A percentile compares a stretch with the other conserved stretches of the same genome.
These are phyloP conservation scores for Archips crataeganus DNA, from an alignment of 2,888 invertebrate species.

Conservation along the genomic window DNA sequence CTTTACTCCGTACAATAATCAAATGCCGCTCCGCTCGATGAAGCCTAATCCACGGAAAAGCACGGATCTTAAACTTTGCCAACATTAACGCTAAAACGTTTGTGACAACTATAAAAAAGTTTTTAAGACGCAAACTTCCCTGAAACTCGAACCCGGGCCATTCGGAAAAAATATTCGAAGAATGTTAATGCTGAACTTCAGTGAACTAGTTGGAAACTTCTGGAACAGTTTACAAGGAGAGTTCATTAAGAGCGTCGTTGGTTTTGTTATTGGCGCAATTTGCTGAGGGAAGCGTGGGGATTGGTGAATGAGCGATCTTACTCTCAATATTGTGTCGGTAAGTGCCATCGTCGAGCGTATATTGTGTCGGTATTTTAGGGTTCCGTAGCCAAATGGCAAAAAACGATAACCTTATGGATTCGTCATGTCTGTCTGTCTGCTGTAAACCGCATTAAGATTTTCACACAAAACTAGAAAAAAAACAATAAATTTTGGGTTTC, in stretches of 20 bases:
- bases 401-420: too few relatives aligned
- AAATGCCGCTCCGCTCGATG: neutral
- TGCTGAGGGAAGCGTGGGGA: conserved; percentile 33
- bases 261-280: conserved; percentile 59
- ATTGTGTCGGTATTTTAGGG: too few relatives aligned
- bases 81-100: conserved; percentile 33
- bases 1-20: neutral
- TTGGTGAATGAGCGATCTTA: neutral
- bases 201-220: conserved; percentile 73
- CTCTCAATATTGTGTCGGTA: neutral
- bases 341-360: neutral
- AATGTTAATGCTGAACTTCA: conserved; percentile 67
- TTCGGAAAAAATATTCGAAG: conserved; percentile 62
- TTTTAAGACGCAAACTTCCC: conserved; percentile 46
- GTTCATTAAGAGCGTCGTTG: conserved; percentile 79
- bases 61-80: conserved; percentile 7
- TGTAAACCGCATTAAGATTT: too few relatives aligned
- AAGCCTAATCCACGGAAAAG: conserved; percentile 6
- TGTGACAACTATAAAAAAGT: conserved; percentile 49
- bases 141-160: conserved; percentile 43
- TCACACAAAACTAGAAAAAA: too few relatives aligned
- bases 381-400: too few relatives aligned
- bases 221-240: conserved; percentile 72
- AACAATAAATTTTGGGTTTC: too few relatives aligned
- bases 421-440: too few relatives aligned